Percentiles rank a stretch among this genome's conserved stretches.
Evolutionary conservation across 2,888 invertebrate genomes (phyloP).

Genomic region (Ophonus ardosiacus): DNA sequence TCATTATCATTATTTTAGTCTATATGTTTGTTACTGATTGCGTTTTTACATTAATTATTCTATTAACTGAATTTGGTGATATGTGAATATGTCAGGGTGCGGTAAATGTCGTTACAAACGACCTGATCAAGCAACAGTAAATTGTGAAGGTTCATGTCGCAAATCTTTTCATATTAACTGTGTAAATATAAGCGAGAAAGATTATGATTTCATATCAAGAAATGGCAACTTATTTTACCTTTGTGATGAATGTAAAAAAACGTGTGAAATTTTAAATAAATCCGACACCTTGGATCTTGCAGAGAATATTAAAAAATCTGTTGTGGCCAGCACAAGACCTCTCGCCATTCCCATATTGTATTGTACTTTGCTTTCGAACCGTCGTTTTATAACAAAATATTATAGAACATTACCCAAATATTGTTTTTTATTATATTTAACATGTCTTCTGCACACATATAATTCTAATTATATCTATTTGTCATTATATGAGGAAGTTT

Average conservation of each 20-base stretch:
- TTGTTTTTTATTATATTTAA: too few relatives aligned
- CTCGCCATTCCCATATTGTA: too few relatives aligned
- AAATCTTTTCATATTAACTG: neutral
- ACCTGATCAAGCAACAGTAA: neutral
- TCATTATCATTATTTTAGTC: neutral
- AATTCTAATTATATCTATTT: too few relatives aligned
- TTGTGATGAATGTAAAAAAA: neutral
- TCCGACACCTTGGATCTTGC: neutral
- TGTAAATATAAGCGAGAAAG: neutral
- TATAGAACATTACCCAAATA: too few relatives aligned
- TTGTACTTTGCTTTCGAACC: too few relatives aligned
- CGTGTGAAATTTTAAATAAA: neutral
- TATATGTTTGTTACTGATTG: neutral
- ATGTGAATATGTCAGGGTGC: neutral
- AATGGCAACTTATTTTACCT: neutral
- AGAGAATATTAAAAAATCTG: neutral
- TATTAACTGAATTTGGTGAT: neutral
- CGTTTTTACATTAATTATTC: neutral
- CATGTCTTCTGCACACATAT: too few relatives aligned
- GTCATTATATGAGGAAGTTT: too few relatives aligned
- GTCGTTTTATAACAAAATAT: too few relatives aligned
- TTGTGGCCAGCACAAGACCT: too few relatives aligned
- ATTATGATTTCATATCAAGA: neutral
- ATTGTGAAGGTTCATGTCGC: neutral
- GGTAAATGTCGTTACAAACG: neutral